Conservation (phyloP, 2,113 vertebrate species). For the Scomber scombrus region DNA sequence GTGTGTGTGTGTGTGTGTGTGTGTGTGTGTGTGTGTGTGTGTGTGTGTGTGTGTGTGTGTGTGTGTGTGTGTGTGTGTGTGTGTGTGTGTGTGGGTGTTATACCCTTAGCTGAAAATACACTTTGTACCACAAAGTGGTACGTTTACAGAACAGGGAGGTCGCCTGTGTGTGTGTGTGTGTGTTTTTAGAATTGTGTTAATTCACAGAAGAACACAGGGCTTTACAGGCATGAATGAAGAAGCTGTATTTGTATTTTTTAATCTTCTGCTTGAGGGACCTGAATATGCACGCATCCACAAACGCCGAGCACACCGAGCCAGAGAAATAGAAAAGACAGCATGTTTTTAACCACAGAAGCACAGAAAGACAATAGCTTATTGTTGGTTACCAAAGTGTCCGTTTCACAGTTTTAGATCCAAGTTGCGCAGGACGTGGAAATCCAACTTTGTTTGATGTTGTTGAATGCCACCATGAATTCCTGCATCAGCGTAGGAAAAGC, state of each 20-base stretch:
- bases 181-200: slow-evolving; percentile 32
- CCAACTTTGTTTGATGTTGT: background rate
- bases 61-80: too few species aligned
- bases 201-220: slow-evolving; percentile 27
- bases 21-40: slow-evolving; percentile 17
- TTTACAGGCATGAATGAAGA: slow-evolving; percentile 45
- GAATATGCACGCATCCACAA: slow-evolving; percentile 43
- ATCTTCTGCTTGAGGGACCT: slow-evolving; percentile 60
- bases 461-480: background rate
- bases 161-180: slow-evolving; percentile 4
- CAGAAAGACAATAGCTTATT: slow-evolving; percentile 9
- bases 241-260: slow-evolving; percentile 52
- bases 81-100: too few species aligned
- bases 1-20: too few species aligned
- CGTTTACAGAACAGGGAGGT: background rate
- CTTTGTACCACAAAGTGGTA: background rate
- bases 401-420: background rate
- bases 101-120: background rate
- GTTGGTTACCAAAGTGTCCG: background rate
- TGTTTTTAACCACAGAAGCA: background rate
- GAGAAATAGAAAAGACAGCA: background rate
- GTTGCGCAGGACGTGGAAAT: background rate
- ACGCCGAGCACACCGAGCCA: background rate
- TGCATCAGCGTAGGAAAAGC: background rate
- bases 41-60: background rate